A percentile compares a stretch with the other conserved stretches of the same genome.
Evolutionary conservation across 2,888 invertebrate species (phyloP).

Genomic region (Oxytorus armatus): DNA sequence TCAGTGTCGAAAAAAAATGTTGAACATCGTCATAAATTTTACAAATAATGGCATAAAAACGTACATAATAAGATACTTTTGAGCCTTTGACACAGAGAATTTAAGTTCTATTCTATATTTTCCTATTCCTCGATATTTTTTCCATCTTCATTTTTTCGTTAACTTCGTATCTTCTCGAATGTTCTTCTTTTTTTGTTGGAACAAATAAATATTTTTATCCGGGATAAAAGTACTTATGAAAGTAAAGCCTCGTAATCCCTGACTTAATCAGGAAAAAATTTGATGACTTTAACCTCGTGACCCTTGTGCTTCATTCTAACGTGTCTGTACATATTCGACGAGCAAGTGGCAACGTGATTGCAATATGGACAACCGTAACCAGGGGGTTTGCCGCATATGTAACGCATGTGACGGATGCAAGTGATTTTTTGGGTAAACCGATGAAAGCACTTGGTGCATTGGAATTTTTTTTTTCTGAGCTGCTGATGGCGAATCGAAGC

Average conservation of each 20-base stretch:
- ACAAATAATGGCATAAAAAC: too few relatives aligned
- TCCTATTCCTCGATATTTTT: background rate
- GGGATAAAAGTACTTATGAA: too few relatives aligned
- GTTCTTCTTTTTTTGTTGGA: too few relatives aligned
- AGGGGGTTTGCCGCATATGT: constrained; percentile 77
- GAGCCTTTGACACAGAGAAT: too few relatives aligned
- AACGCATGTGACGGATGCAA: constrained; percentile 75
- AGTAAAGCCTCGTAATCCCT: background rate
- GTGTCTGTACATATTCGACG: constrained; percentile 68
- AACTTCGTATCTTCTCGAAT: too few relatives aligned
- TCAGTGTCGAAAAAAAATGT: too few relatives aligned
- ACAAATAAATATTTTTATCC: too few relatives aligned
- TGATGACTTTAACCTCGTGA: constrained; percentile 65
- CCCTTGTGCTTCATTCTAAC: constrained; percentile 68
- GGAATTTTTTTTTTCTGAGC: constrained; percentile 51
- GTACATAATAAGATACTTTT: too few relatives aligned
- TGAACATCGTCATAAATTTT: too few relatives aligned
- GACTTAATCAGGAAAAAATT: constrained; percentile 39
- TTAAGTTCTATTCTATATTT: background rate
- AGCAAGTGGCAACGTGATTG: constrained; percentile 63
- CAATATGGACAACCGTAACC: constrained; percentile 74
- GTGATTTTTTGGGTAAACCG: constrained; percentile 66
- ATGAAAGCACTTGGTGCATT: constrained; percentile 64
- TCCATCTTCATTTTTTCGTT: background rate
- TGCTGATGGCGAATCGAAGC: constrained; percentile 27